Percentiles rank a stretch among this genome's conserved stretches.
phyloP scores from a whole-genome alignment of 2,888 invertebrate genomes.

The Mesochorus sp. region DNA sequence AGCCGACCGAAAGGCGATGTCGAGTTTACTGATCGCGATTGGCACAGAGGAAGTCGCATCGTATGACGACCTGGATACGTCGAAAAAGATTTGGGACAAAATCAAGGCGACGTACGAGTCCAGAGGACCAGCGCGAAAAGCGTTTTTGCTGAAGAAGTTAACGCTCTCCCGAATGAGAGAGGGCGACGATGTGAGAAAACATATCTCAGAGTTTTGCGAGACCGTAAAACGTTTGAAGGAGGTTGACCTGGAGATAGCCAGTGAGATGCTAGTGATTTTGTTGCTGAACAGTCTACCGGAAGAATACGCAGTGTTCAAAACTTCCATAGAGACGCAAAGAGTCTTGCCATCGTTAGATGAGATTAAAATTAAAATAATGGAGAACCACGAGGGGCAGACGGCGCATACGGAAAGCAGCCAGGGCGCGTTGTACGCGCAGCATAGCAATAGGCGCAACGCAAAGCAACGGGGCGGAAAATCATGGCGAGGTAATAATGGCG shows the following conservation, averaged over 20 bases:
- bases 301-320: too few species aligned
- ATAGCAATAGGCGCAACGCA: too few species aligned
- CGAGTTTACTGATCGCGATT: background rate
- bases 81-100: slow-evolving; percentile 17
- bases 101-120: background rate
- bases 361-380: too few species aligned
- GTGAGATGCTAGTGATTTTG: background rate
- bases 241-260: background rate
- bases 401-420: too few species aligned
- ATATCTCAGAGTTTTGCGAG: background rate
- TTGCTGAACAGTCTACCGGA: slow-evolving; percentile 15
- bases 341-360: too few species aligned
- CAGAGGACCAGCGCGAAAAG: background rate
- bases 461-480: too few species aligned
- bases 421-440: too few species aligned
- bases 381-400: too few species aligned
- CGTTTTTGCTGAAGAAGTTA: background rate
- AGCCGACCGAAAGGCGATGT: background rate
- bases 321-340: too few species aligned
- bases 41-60: background rate
- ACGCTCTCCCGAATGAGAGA: background rate
- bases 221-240: background rate
- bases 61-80: background rate
- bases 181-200: background rate
- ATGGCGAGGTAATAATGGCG: too few species aligned